These are phyloP conservation scores for Luperina nickerlii DNA, from an alignment of 2,888 invertebrate genomes.

Conservation along the genomic window DNA sequence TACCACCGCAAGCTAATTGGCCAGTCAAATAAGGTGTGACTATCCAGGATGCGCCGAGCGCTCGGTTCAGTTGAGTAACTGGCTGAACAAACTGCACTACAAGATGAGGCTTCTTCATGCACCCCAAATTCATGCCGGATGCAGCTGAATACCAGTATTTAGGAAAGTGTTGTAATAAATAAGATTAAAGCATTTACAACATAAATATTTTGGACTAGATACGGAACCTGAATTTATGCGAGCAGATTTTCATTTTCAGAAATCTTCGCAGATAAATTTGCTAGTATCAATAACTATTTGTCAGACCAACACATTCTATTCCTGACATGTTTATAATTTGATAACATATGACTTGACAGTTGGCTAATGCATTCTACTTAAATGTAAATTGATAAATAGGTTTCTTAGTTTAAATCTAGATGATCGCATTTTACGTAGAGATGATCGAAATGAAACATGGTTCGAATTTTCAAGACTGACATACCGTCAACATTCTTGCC, in stretches of 20 bases:
- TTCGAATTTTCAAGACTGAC: neutral
- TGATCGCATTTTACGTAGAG: slow-evolving; percentile 3
- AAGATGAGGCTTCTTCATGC: too few species aligned
- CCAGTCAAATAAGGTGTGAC: too few species aligned
- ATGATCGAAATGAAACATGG: neutral
- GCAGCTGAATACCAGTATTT: neutral
- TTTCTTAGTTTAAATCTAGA: neutral
- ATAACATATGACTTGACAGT: neutral
- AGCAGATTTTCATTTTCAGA: slow-evolving; percentile 11
- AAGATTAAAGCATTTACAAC: neutral
- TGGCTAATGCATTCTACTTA: slow-evolving; percentile 25
- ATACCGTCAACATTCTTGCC: too few species aligned
- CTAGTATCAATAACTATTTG: neutral
- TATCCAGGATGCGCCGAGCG: too few species aligned
- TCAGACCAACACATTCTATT: slow-evolving; percentile 11
- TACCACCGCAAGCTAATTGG: too few species aligned
- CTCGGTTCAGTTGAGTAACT: too few species aligned
- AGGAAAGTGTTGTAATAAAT: neutral
- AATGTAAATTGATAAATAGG: slow-evolving; percentile 21
- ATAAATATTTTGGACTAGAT: neutral
- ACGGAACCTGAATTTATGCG: neutral
- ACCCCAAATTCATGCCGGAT: neutral
- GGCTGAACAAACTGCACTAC: too few species aligned
- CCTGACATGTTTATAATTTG: neutral
- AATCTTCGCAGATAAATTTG: neutral